Percentiles rank a stretch among this genome's conserved stretches.
These are phyloP conservation scores for Meleagris gallopavo DNA, from an alignment of 2,113 vertebrate genomes.

Conservation along the genomic window DNA sequence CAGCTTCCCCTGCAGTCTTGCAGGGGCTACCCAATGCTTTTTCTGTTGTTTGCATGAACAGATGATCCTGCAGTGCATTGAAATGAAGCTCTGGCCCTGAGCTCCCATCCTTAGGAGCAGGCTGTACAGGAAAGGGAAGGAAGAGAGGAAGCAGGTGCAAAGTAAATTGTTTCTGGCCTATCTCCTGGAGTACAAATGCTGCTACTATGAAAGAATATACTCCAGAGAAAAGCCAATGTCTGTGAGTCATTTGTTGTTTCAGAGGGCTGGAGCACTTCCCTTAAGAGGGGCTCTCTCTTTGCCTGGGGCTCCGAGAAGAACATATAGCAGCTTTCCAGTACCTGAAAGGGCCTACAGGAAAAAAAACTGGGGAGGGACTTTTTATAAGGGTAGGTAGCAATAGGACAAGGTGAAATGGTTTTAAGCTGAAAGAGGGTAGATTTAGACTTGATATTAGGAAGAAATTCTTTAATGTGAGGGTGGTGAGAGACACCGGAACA, in stretches of 20 bases:
- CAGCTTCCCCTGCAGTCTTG: rapidly evolving
- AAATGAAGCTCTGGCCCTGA: not conserved
- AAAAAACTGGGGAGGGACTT: too few species aligned
- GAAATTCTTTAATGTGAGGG: too few species aligned
- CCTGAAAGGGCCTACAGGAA: too few species aligned
- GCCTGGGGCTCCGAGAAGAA: too few species aligned
- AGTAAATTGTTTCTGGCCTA: not conserved
- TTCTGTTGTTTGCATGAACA: not conserved
- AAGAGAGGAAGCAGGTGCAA: not conserved
- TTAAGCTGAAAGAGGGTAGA: too few species aligned
- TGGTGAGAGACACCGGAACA: too few species aligned
- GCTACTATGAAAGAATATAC: not conserved
- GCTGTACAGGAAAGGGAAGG: not conserved
- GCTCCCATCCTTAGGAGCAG: rapidly evolving
- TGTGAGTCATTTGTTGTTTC: not conserved
- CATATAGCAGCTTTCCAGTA: too few species aligned
- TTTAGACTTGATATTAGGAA: too few species aligned
- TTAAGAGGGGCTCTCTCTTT: too few species aligned
- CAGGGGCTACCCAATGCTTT: not conserved
- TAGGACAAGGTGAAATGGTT: too few species aligned
- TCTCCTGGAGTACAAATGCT: not conserved
- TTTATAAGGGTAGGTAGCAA: too few species aligned
- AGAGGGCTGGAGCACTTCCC: too few species aligned
- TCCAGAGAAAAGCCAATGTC: not conserved
- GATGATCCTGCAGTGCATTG: rapidly evolving